phyloP scores from a whole-genome alignment of 2,113 vertebrate species.

The Alethe diademata region DNA sequence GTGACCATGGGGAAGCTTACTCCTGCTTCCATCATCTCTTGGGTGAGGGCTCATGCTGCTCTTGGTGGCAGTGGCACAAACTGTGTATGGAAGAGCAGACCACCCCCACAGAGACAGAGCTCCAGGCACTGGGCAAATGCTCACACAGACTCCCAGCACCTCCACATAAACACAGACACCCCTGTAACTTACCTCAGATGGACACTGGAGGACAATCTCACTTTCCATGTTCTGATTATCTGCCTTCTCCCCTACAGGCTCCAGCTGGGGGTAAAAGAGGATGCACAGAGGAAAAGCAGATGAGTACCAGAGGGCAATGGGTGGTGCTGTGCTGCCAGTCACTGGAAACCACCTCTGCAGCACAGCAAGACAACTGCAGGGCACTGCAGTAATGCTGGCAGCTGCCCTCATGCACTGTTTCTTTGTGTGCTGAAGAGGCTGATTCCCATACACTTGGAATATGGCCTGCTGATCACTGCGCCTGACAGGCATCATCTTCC shows the following conservation, averaged over 20 bases:
- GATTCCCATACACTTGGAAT: background rate
- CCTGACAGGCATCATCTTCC: background rate
- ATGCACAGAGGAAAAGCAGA: background rate
- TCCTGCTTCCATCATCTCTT: background rate
- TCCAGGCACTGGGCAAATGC: background rate
- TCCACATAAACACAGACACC: background rate
- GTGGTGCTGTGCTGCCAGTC: background rate
- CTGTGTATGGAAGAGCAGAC: background rate
- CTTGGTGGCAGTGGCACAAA: background rate
- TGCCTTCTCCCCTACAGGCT: slow-evolving; percentile 72
- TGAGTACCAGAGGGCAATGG: background rate
- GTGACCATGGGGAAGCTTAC: background rate
- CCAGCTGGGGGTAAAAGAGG: slow-evolving; percentile 54
- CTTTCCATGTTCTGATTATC: background rate
- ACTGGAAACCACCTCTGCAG: background rate
- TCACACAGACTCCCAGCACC: background rate
- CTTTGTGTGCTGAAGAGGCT: background rate
- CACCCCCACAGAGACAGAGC: fast-evolving
- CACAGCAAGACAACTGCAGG: background rate
- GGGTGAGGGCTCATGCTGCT: fast-evolving
- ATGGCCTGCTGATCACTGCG: background rate
- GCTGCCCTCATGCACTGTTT: background rate
- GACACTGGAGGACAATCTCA: slow-evolving; percentile 55
- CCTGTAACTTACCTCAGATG: slow-evolving; percentile 56
- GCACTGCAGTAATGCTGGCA: background rate